A percentile compares a stretch with the other conserved stretches of the same genome.
These are phyloP conservation scores for Protobothrops mucrosquamatus DNA, from an alignment of 2,113 vertebrate genomes.

Conservation along the genomic window DNA sequence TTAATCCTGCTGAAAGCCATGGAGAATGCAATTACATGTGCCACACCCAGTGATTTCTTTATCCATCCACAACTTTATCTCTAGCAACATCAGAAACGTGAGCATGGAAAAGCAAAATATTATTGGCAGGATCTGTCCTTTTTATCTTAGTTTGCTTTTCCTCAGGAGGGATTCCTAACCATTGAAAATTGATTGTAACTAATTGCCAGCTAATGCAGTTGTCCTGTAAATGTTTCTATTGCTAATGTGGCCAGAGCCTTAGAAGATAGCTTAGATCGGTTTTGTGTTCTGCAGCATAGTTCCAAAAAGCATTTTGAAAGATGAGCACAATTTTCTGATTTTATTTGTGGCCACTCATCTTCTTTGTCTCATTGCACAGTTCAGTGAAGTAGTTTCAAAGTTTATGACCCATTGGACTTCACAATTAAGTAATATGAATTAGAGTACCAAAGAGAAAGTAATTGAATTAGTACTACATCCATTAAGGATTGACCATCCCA, in stretches of 20 bases:
- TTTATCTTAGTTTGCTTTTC: not conserved
- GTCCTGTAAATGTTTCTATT: not conserved
- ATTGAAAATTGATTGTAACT: not conserved
- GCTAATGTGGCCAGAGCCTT: not conserved
- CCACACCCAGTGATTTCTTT: not conserved
- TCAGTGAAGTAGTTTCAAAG: not conserved
- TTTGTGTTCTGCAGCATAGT: not conserved
- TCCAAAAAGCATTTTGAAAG: not conserved
- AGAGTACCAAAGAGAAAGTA: not conserved
- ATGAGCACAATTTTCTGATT: not conserved
- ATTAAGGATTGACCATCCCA: not conserved
- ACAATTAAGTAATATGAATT: not conserved
- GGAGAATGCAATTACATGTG: not conserved
- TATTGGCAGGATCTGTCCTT: not conserved
- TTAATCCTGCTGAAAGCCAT: not conserved
- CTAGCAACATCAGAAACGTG: not conserved
- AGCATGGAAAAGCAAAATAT: not conserved
- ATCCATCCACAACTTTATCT: not conserved
- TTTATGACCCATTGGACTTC: slow-evolving; percentile 1
- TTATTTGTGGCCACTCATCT: not conserved
- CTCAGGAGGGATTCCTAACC: not conserved
- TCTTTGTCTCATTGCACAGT: not conserved
- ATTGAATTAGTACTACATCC: not conserved
- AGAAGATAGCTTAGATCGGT: not conserved
- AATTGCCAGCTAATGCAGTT: not conserved